Base-by-base conservation (phyloP, 2,113 vertebrate genomes). In the Aptenodytes forsteri region DNA sequence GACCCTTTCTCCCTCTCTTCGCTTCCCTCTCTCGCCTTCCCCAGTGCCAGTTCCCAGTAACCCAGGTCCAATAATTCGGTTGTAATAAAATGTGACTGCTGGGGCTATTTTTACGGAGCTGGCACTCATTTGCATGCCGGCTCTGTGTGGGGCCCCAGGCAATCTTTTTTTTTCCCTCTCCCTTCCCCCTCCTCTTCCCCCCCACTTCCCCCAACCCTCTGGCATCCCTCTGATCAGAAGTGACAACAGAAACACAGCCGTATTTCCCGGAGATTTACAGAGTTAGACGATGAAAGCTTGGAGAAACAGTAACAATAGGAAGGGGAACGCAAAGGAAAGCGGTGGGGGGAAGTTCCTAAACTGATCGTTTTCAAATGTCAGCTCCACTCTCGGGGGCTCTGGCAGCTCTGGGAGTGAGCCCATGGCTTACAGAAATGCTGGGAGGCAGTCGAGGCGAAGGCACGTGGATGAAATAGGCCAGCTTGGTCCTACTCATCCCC, bases 171-270 rank as follows among this genome's bases (percentile, higher is more conserved):
- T 38, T 47, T 20, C 22, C 67, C 83, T 70, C 64, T 83, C 87
- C 89, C 84, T 87, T 75, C 70, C 91, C 92, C 93, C 56, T 46
- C 75, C 80, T 89, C 69, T 58, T 72, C 85, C 83, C 86, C 83
- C 83, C 73, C 54, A 77, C 59, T 94, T 80, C 90, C 86, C 61
- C 75, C 87, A 30, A 92, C 97, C 96, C 66, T 58, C 94, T 96
- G 96, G 92, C 95, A 92, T 96, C 95, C 97, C 91, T 94, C 97
- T 98, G 98, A 98, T 98, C 97, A 98, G 98, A 98, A 98, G 98
- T 98, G 98, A 98, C 98, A 98, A 98, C 97, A 96, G 96, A 98
- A 98, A 98, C 98, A 98, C 96, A 97, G 98, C 91, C 91, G 96
- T 98, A 97, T 98, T 98, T 98, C 98, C 98, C 89, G 64, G 96